Evolutionary conservation across 2,888 invertebrate genomes (phyloP).

Genomic region (Acholoe squamosa): DNA sequence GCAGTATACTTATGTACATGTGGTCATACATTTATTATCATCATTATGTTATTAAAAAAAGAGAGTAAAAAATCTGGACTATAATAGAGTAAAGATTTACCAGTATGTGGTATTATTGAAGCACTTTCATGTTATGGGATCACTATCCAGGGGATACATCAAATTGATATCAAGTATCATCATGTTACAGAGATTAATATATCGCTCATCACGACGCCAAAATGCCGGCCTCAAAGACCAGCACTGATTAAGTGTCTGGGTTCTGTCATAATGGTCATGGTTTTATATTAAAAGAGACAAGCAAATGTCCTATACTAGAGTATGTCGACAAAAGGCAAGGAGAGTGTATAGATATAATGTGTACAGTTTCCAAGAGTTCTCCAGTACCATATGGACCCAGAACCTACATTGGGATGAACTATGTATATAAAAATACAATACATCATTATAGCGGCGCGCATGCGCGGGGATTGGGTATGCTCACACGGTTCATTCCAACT

Average conservation of each 20-base stretch:
- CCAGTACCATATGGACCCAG: background rate
- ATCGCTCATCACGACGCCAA: slow-evolving; percentile 33
- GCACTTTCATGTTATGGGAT: slow-evolving; percentile 3
- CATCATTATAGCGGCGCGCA: background rate
- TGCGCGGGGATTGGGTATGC: background rate
- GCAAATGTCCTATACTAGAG: background rate
- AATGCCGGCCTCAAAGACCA: background rate
- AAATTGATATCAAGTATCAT: slow-evolving; percentile 4
- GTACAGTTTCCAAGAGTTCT: slow-evolving; percentile 2
- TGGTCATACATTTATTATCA: slow-evolving; percentile 16
- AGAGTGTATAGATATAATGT: background rate
- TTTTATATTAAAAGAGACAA: background rate
- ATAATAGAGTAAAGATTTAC: background rate
- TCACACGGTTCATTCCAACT: slow-evolving; percentile 42
- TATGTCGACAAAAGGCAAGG: no score
- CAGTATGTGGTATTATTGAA: no score
- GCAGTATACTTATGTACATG: slow-evolving; percentile 47
- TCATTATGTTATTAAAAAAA: slow-evolving; percentile 15
- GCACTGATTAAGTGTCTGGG: no score
- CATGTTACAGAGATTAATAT: background rate
- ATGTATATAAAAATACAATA: background rate
- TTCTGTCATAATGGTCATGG: background rate
- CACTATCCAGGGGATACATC: background rate
- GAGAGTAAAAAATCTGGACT: background rate
- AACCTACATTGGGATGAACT: no score